phyloP scores from a whole-genome alignment of 2,113 vertebrate genomes.

The Vireo altiloquus region DNA sequence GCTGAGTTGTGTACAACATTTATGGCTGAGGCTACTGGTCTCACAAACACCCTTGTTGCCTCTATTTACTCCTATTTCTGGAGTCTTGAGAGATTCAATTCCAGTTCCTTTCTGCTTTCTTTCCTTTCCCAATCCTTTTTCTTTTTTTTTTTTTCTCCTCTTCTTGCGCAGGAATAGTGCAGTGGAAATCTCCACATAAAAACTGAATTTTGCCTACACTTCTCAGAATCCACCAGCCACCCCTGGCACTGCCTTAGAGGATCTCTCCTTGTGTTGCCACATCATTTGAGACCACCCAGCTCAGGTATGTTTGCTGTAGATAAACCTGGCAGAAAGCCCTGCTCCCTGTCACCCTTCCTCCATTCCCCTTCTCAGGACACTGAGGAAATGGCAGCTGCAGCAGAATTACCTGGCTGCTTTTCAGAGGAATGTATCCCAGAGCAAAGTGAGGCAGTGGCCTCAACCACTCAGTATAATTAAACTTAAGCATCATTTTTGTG shows the following conservation, averaged over 20 bases:
- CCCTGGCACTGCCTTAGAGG: neutral
- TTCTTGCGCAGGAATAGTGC: neutral
- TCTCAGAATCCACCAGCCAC: neutral
- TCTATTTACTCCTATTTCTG: neutral
- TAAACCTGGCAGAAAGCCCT: neutral
- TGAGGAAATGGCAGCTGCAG: neutral
- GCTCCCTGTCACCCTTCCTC: neutral
- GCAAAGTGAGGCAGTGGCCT: constrained; percentile 8
- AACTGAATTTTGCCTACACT: neutral
- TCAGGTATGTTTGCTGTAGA: neutral
- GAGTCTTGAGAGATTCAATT: neutral
- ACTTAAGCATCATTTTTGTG: constrained; percentile 22
- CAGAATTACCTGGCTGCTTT: constrained; percentile 26
- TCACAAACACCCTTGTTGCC: neutral
- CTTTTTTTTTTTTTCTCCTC: neutral
- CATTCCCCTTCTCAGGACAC: neutral
- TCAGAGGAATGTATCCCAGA: neutral
- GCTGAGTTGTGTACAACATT: neutral
- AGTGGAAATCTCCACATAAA: neutral
- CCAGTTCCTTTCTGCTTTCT: neutral
- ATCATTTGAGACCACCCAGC: neutral
- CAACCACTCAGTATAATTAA: constrained; percentile 45
- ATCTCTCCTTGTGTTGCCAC: neutral
- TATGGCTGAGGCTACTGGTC: neutral
- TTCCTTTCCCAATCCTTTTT: neutral